Base-by-base conservation (phyloP, 2,888 invertebrate genomes). In the Papilio gigon region DNA sequence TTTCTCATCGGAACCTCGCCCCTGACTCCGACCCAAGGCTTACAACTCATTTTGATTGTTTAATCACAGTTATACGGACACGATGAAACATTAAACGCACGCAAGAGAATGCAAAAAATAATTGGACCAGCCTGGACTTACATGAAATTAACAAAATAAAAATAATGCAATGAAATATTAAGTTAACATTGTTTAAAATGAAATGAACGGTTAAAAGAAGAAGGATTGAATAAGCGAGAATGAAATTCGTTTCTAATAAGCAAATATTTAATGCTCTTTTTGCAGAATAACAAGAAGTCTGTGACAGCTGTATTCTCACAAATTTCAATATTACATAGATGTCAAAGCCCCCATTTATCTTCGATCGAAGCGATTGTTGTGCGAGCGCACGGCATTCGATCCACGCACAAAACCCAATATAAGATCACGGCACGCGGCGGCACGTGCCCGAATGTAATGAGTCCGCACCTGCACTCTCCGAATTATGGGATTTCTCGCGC, bases 401-500 rank as follows among this genome's bases (percentile, higher is more conserved):
- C 75, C 73, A 72, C 80, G 81, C 81, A 84, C 80, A 81, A 81
- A 80, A 80, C 80, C 79, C 77, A 78, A 80, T 81, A 81, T 71
- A 70, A 77, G 75, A 71, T 50, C 44, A 68, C 71, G 74, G 77
- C 90, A 89, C 90, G 87, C 83, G 89, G 80, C 86, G 89, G 76
- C 91, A 86, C 91, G 91, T 87, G 91, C 72, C 77, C 87, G 86
- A 88, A 83, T 85, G 86, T 90, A 92, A 91, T 91, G 90, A 91
- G 86, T 85, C 86, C 86, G 88, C 91, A 92, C 91, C 91, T 91
- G 91, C 90, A 88, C 79, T 78, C 78, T 85, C 83, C 47, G 89
- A 85, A 90, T 92, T 91, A 90, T 85, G 86, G 90, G 91, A 91
- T 91, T 90, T 91, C 87, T 90, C 89, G 89, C 91, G 88, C 91